Conservation (phyloP, 2,888 invertebrate genomes). For the Conistra vaccinii region DNA sequence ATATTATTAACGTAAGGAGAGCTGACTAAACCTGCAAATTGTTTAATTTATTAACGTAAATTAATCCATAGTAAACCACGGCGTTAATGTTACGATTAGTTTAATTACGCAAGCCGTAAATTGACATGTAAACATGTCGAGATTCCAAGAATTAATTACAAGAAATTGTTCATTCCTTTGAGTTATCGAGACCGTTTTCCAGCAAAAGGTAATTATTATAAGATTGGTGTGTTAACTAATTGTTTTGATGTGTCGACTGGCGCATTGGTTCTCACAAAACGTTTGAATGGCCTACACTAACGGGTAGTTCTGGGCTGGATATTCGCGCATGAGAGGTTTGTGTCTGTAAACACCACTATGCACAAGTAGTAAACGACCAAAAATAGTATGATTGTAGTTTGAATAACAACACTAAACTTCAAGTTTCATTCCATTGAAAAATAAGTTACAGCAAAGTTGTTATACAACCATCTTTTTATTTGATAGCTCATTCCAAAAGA, state of each 20-base stretch:
- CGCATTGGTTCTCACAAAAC: not conserved
- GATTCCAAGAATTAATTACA: slow-evolving; percentile 32
- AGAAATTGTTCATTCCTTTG: slow-evolving; percentile 13
- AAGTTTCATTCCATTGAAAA: slow-evolving; percentile 14
- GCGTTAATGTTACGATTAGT: slow-evolving; percentile 68
- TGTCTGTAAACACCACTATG: not conserved
- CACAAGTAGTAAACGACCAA: not conserved
- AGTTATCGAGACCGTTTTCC: slow-evolving; percentile 7
- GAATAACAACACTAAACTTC: not conserved
- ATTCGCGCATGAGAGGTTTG: not conserved
- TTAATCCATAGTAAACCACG: slow-evolving; percentile 53
- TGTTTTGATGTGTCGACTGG: not conserved
- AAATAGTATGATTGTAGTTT: not conserved
- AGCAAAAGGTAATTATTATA: not conserved
- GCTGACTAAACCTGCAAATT: not conserved
- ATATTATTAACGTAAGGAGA: not conserved
- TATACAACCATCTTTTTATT: slow-evolving; percentile 34
- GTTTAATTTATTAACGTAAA: slow-evolving; percentile 30
- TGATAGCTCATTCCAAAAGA: slow-evolving; percentile 39
- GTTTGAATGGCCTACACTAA: not conserved
- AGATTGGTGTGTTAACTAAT: not conserved
- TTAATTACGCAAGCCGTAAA: slow-evolving; percentile 70
- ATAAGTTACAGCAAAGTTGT: slow-evolving; percentile 8
- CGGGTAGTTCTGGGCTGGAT: not conserved
- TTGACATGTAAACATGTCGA: slow-evolving; percentile 69